A percentile compares a stretch with the other conserved stretches of the same genome.
Conservation (phyloP, 2,888 invertebrate genomes). For the Ochropleura plecta region DNA sequence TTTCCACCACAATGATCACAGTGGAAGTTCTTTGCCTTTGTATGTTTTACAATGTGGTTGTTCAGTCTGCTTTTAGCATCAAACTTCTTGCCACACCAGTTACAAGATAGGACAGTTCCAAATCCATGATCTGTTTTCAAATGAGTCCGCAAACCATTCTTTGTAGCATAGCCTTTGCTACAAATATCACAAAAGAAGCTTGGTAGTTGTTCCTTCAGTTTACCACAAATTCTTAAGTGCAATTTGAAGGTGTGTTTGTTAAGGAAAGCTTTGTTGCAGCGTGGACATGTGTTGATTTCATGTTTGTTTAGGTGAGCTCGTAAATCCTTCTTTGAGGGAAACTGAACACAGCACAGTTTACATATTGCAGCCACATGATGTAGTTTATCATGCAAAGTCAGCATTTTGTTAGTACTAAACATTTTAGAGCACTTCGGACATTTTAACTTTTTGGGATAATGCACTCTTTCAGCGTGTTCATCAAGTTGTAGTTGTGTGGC, state of each 20-base stretch:
- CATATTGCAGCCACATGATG: conserved; percentile 78
- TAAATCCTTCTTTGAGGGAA: conserved; percentile 78
- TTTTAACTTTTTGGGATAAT: conserved; percentile 78
- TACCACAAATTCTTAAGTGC: conserved; percentile 79
- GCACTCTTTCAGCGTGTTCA: conserved; percentile 78
- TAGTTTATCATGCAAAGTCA: conserved; percentile 76
- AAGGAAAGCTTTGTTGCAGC: conserved; percentile 76
- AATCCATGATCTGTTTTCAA: conserved; percentile 81
- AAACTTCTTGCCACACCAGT: conserved; percentile 84
- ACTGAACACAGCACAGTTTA: conserved; percentile 78
- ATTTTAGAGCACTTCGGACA: conserved; percentile 80
- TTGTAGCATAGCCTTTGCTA: conserved; percentile 78
- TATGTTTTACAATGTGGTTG: conserved; percentile 84
- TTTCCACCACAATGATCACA: conserved; percentile 81
- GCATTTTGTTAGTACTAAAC: conserved; percentile 79
- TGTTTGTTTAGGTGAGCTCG: conserved; percentile 80
- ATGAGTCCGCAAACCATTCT: conserved; percentile 79
- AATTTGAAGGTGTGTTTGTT: conserved; percentile 76
- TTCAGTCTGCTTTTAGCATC: conserved; percentile 80
- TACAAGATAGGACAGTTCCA: conserved; percentile 77
- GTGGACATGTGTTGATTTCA: conserved; percentile 74
- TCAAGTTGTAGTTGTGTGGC: conserved; percentile 69
- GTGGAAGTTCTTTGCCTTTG: conserved; percentile 80
- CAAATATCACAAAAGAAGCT: conserved; percentile 84
- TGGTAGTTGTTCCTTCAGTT: conserved; percentile 60